Evolutionary conservation across 37 sponge, comb jelly and placozoan species (phyloP), one percentile per base, ranked within the genome.

Genomic region (Eunapius fragilis): DNA sequence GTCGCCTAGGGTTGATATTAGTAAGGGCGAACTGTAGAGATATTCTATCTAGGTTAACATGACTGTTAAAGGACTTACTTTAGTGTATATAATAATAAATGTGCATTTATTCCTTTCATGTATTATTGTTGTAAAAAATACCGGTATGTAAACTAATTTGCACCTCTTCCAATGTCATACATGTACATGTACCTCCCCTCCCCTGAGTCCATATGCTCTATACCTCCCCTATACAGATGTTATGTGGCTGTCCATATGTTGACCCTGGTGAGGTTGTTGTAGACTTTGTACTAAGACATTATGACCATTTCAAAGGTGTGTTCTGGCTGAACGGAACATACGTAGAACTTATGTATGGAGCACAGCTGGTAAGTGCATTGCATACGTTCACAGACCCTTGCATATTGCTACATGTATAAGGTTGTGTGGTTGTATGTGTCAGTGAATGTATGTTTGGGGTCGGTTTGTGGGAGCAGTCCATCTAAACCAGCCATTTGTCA

Each of bases 281-380:
- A 27, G 83, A 91, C 68, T 91, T 86, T 71, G 67, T 82, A 27
- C 25, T 33, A 32, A 75, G 38, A 6, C 32, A 77, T 25, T 67
- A 82, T 70, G 2, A 34, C 22, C 74, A 67, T 31, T 91, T 86
- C 79, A 87, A 87, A 27, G 87, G 91, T 27, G 50, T 91, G 22
- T 86, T 82, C 75, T 91, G 77, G 77, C 37, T 91, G 31, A 50
- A 69, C 24, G 82, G 82, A 25, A 0, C 37, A 0, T 27, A 25
- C n/a, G n/a, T 24, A 30, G 87, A 91, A 25, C 58, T 69, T 17
- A 49, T 77, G 33, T 25, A 67, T 77, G 86, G 70, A 49, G 74
- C 31, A 71, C 58, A 58, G 14, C 14, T 13, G 58, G 72, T 83
- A 4, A 47, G 33, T 3, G 84, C 17, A 58, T 0, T 0, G 14